These are phyloP conservation scores for Oscheius sp. DNA, from an alignment of 2,888 invertebrate genomes.

Conservation along the genomic window DNA sequence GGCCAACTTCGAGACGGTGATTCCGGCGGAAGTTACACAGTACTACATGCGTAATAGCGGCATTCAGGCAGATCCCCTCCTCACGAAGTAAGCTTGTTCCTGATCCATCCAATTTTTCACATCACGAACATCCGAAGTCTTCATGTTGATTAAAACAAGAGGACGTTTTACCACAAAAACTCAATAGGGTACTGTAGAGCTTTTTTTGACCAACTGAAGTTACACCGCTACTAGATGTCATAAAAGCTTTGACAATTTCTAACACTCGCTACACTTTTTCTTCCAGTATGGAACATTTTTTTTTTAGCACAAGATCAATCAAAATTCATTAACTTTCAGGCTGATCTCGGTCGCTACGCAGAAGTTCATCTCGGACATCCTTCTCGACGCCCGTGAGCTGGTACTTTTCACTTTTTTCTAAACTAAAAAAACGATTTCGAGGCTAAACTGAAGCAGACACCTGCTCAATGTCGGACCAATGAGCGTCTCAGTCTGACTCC, in stretches of 20 bases:
- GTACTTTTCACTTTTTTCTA: conserved; percentile 73
- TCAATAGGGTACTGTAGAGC: too few species aligned
- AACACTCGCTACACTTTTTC: too few species aligned
- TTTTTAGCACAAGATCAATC: too few species aligned
- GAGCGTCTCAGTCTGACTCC: conserved; percentile 90
- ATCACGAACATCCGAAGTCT: too few species aligned
- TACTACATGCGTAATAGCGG: conserved; percentile 90
- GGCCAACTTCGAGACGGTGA: conserved; percentile 93
- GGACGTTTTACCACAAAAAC: too few species aligned
- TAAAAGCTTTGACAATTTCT: too few species aligned
- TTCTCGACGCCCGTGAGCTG: conserved; percentile 90
- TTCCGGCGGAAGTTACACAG: conserved; percentile 92
- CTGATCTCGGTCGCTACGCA: conserved; percentile 94
- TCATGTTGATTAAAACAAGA: too few species aligned
- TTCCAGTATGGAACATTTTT: too few species aligned
- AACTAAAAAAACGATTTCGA: background rate
- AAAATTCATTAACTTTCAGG: conserved; percentile 74
- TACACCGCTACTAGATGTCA: too few species aligned
- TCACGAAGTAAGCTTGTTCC: conserved; percentile 80
- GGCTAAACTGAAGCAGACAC: background rate
- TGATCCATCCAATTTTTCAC: too few species aligned
- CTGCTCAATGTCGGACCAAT: conserved; percentile 72
- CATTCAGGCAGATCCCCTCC: conserved; percentile 75
- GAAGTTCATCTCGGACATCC: conserved; percentile 94
- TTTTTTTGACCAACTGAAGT: too few species aligned